These are phyloP conservation scores for Synergus itoensis DNA, from an alignment of 2,888 invertebrate genomes.

Conservation along the genomic window DNA sequence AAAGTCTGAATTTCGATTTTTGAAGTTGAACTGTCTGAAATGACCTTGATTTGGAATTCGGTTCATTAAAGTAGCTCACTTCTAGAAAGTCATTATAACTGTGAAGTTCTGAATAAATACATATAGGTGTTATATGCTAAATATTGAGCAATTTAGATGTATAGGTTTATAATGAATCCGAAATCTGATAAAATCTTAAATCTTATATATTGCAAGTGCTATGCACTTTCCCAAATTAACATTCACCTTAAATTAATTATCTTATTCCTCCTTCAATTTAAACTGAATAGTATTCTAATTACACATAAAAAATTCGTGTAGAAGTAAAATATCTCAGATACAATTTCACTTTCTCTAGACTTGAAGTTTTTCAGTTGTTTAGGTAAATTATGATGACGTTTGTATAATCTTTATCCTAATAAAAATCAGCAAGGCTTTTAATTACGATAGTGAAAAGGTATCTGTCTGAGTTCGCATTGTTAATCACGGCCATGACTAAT, in stretches of 20 bases:
- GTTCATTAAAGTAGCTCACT: not conserved
- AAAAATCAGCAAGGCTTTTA: not conserved
- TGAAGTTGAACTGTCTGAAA: not conserved
- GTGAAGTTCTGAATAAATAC: not conserved
- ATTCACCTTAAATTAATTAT: not conserved
- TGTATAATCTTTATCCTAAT: too few relatives aligned
- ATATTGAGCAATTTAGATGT: not conserved
- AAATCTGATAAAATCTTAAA: too few relatives aligned
- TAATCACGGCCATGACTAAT: conserved; percentile 2
- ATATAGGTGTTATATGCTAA: not conserved
- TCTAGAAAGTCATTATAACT: conserved; percentile 34
- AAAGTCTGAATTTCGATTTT: not conserved
- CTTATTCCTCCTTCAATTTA: too few relatives aligned
- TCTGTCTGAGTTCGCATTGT: not conserved
- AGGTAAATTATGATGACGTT: too few relatives aligned
- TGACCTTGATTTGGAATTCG: conserved; percentile 18
- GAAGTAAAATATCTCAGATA: too few relatives aligned
- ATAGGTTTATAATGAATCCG: not conserved
- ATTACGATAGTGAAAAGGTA: not conserved
- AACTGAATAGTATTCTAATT: too few relatives aligned
- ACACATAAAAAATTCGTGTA: too few relatives aligned
- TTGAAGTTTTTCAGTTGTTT: too few relatives aligned
- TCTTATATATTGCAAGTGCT: not conserved
- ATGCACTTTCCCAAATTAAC: not conserved
- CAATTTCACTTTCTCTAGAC: too few relatives aligned